Evolutionary conservation across 2,888 invertebrate genomes (phyloP).

Genomic region (Thecocarcelia acutangulata): DNA sequence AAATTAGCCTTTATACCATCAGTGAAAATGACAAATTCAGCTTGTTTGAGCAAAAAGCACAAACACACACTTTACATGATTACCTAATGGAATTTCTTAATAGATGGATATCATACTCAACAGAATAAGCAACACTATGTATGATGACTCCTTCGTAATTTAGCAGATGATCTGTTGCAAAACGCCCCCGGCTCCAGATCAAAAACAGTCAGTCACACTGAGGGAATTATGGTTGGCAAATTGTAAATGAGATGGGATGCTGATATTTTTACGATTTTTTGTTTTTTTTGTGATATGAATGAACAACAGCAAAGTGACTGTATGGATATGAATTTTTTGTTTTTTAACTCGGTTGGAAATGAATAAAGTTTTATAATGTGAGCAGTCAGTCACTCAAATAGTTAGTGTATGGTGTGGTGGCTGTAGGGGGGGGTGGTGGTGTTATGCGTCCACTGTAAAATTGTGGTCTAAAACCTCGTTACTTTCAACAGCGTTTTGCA

Average conservation of each 20-base stretch:
- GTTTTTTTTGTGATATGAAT: background rate
- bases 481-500: conserved; percentile 45
- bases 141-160: conserved; percentile 10
- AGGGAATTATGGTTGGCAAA: conserved; percentile 38
- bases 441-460: conserved; percentile 71
- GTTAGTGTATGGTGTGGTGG: background rate
- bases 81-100: conserved; percentile 39
- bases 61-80: conserved; percentile 4
- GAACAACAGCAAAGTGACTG: conserved; percentile 25
- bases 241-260: conserved; percentile 46
- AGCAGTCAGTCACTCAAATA: conserved; percentile 16
- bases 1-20: too few relatives aligned
- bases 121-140: conserved; percentile 7
- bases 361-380: conserved; percentile 28
- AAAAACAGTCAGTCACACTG: background rate
- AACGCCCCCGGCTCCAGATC: background rate
- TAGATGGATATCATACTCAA: conserved; percentile 23
- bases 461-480: conserved; percentile 67
- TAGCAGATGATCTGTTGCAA: background rate
- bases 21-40: too few relatives aligned
- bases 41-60: too few relatives aligned
- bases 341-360: conserved; percentile 30
- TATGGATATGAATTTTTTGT: conserved; percentile 28
- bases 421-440: background rate
- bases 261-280: conserved; percentile 22